phyloP scores from a whole-genome alignment of 2,888 invertebrate genomes.

The Drosophila rellima region DNA sequence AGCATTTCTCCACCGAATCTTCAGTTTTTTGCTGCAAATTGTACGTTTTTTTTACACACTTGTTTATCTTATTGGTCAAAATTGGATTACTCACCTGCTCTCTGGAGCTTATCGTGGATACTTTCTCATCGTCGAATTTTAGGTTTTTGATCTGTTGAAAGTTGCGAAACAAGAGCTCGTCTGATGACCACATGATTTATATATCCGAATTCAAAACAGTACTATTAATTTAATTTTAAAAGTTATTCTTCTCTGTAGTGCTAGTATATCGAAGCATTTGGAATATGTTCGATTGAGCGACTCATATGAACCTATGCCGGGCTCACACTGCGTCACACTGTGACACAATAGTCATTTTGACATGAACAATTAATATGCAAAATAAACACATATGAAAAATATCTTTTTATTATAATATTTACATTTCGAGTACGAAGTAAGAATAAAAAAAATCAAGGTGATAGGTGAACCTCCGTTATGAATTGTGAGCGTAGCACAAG shows the following conservation, averaged over 20 bases:
- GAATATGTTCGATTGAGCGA: constrained; percentile 2
- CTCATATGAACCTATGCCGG: background rate
- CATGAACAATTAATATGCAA: too few species aligned
- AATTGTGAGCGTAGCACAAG: too few species aligned
- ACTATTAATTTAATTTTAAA: constrained; percentile 34
- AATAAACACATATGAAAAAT: too few species aligned
- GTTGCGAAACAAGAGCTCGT: constrained; percentile 79
- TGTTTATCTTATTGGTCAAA: constrained; percentile 2
- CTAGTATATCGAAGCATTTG: background rate
- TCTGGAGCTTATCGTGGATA: constrained; percentile 87
- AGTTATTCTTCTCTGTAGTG: background rate
- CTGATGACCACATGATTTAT: constrained; percentile 57
- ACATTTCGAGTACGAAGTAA: too few species aligned
- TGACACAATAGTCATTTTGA: too few species aligned
- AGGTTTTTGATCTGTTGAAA: constrained; percentile 82
- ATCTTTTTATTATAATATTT: too few species aligned
- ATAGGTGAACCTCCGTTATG: too few species aligned
- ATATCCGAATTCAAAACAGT: constrained; percentile 31
- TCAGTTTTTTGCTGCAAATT: constrained; percentile 87
- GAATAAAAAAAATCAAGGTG: too few species aligned
- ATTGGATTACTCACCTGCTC: constrained; percentile 87
- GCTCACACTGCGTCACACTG: too few species aligned
- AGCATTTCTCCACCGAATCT: constrained; percentile 87
- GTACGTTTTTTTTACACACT: background rate
- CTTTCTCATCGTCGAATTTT: constrained; percentile 88